Percentiles rank a stretch among this genome's conserved stretches.
These are phyloP conservation scores for Rambutsinella grinnellia DNA, from an alignment of 2,888 invertebrate genomes.

Conservation along the genomic window DNA sequence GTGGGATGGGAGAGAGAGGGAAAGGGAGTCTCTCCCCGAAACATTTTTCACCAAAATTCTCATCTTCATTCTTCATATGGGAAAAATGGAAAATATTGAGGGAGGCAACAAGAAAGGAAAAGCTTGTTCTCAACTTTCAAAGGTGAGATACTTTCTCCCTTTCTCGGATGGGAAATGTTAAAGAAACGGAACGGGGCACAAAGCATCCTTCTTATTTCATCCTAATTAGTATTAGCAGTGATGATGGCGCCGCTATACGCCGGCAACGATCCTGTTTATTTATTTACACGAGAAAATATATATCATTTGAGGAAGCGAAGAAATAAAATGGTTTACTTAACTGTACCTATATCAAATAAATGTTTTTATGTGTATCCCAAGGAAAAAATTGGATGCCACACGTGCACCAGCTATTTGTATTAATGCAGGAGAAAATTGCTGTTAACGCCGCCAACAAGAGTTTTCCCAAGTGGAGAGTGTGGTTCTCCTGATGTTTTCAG, in stretches of 20 bases:
- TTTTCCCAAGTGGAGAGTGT: background rate
- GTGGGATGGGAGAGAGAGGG: too few species aligned
- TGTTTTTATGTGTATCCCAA: too few species aligned
- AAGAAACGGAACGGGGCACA: background rate
- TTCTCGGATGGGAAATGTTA: background rate
- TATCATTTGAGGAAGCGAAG: too few species aligned
- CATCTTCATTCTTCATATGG: background rate
- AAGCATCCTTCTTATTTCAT: background rate
- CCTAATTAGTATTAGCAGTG: background rate
- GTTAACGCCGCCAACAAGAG: background rate
- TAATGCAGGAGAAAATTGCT: background rate
- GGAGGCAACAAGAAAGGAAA: background rate
- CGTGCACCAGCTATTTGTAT: background rate
- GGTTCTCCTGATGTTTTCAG: too few species aligned
- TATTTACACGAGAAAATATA: too few species aligned
- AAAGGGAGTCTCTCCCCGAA: background rate
- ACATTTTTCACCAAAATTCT: constrained; percentile 5
- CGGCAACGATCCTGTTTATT: too few species aligned
- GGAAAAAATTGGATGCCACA: too few species aligned
- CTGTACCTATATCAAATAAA: too few species aligned
- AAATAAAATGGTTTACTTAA: too few species aligned
- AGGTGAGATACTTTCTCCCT: background rate
- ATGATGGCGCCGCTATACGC: background rate
- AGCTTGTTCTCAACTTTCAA: background rate
- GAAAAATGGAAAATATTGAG: background rate